phyloP scores from a whole-genome alignment of 2,113 vertebrate species.

The Oenanthe melanoleuca region DNA sequence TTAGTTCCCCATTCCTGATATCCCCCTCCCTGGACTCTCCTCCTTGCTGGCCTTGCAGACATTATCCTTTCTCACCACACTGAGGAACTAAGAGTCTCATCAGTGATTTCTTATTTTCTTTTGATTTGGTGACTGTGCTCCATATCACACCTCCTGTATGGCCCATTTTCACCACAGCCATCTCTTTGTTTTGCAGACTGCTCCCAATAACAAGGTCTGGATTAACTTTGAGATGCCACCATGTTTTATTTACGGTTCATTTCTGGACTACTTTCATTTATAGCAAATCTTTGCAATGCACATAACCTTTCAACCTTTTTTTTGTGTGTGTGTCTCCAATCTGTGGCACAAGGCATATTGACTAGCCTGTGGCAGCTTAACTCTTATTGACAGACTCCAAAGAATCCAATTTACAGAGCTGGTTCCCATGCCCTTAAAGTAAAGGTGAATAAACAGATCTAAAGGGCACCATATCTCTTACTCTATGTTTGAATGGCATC shows the following conservation, averaged over 20 bases:
- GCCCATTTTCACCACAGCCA: not conserved
- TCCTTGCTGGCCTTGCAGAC: not conserved
- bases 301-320: not conserved
- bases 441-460: conserved; percentile 61
- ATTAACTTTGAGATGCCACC: not conserved
- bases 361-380: not conserved
- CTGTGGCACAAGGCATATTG: not conserved
- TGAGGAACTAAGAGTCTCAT: not conserved
- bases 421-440: conserved; percentile 2
- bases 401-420: conserved; percentile 41
- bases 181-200: not conserved
- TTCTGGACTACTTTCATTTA: not conserved
- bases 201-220: not conserved
- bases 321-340: not conserved
- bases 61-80: not conserved
- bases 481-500: not conserved
- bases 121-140: not conserved
- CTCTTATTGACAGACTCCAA: conserved; percentile 31
- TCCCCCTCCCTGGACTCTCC: not conserved
- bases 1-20: not conserved
- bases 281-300: not conserved
- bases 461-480: conserved; percentile 30
- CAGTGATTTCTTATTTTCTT: not conserved
- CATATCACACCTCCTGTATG: not conserved
- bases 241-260: not conserved